phyloP scores from a whole-genome alignment of 2,797 vertebrate genomes.

The Micromesistius poutassou region DNA sequence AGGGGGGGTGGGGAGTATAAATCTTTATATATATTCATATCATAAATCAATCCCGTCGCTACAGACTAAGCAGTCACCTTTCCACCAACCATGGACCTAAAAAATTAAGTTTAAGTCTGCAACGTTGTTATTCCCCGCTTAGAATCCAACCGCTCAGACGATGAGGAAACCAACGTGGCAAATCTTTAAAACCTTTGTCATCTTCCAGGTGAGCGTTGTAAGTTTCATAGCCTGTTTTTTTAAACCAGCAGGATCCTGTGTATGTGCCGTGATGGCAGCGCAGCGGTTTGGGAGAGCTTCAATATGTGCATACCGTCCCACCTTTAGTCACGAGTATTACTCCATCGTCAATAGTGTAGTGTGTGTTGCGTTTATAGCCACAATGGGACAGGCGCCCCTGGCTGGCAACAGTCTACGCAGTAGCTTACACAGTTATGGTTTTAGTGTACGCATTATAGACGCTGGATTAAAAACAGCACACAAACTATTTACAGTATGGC shows the following conservation, averaged over 20 bases:
- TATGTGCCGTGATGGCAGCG: slow-evolving; percentile 37
- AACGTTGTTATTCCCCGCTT: slow-evolving; percentile 42
- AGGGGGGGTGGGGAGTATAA: background rate
- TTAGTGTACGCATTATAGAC: slow-evolving; percentile 72
- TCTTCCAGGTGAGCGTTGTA: slow-evolving; percentile 36
- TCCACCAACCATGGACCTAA: slow-evolving; percentile 27
- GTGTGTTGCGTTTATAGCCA: slow-evolving; percentile 37
- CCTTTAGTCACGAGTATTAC: slow-evolving; percentile 33
- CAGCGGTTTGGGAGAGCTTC: slow-evolving; percentile 27
- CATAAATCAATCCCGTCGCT: slow-evolving; percentile 56
- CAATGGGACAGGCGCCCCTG: slow-evolving; percentile 44
- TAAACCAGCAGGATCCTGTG: slow-evolving; percentile 24
- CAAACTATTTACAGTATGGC: slow-evolving; percentile 80
- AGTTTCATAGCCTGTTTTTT: slow-evolving; percentile 30
- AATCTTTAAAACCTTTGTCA: slow-evolving; percentile 19
- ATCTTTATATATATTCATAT: slow-evolving; percentile 60
- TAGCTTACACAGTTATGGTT: slow-evolving; percentile 81
- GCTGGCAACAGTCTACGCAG: slow-evolving; percentile 77
- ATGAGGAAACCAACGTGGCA: slow-evolving; percentile 16
- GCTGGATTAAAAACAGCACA: slow-evolving; percentile 72
- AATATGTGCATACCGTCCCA: slow-evolving; percentile 43
- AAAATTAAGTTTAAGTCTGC: slow-evolving; percentile 21
- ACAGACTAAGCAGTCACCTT: slow-evolving; percentile 45
- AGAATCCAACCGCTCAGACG: slow-evolving; percentile 28
- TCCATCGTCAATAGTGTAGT: slow-evolving; percentile 36